phyloP scores from a whole-genome alignment of 1,140 invertebrate genomes.

The Bombus superbus region DNA sequence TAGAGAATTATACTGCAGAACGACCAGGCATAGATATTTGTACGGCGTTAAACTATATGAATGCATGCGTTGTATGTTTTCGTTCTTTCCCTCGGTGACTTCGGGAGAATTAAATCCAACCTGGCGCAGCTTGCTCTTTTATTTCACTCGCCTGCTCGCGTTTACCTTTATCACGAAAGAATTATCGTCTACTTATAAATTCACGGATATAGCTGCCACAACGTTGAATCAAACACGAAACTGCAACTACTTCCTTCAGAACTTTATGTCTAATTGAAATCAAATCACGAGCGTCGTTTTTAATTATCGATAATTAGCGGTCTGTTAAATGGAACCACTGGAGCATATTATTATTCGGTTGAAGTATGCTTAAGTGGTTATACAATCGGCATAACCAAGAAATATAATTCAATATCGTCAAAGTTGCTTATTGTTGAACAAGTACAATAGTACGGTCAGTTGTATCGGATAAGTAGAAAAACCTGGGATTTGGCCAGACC shows the following conservation, averaged over 20 bases:
- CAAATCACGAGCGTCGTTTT: background rate
- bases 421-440: background rate
- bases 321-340: background rate
- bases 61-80: background rate
- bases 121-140: background rate
- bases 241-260: background rate
- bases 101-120: background rate
- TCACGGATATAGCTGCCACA: background rate
- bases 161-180: background rate
- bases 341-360: background rate
- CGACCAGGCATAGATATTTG: conserved; percentile 7
- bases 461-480: background rate
- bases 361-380: background rate
- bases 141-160: background rate
- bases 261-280: background rate
- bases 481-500: background rate
- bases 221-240: background rate
- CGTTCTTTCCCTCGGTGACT: background rate
- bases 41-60: conserved; percentile 1
- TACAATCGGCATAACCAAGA: background rate
- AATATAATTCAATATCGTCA: background rate
- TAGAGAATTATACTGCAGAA: conserved; percentile 7
- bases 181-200: conserved; percentile 15
- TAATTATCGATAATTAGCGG: background rate
- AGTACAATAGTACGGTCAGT: background rate